These are phyloP conservation scores for Halocynthia roretzi DNA, from an alignment of 23 tunicate species.

Conservation along the genomic window DNA sequence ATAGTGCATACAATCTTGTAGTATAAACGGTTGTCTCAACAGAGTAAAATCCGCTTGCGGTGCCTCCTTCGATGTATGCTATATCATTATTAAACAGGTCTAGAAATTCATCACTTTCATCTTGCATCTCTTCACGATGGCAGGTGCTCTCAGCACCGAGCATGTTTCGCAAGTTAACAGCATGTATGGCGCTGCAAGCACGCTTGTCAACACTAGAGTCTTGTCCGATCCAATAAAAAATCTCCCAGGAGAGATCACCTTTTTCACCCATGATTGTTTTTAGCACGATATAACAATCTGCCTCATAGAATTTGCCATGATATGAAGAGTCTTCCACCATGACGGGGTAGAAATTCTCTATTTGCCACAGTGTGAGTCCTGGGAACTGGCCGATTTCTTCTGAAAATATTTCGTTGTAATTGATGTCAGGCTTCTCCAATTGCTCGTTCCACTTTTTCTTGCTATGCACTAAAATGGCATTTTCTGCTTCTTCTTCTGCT, in stretches of 20 bases:
- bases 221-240: slow-evolving; percentile 97
- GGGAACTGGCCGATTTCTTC: slow-evolving; percentile 97
- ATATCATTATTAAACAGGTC: slow-evolving; percentile 86
- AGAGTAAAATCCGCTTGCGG: slow-evolving; percentile 86
- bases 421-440: slow-evolving; percentile 75
- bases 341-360: slow-evolving; percentile 96
- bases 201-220: slow-evolving; percentile 80
- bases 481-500: slow-evolving; percentile 22
- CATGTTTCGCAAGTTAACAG: slow-evolving; percentile 97
- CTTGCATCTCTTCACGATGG: slow-evolving; percentile 91
- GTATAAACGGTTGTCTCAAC: slow-evolving; percentile 70
- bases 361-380: slow-evolving; percentile 96
- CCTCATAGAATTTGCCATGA: slow-evolving; percentile 95
- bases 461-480: slow-evolving; percentile 37
- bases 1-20: slow-evolving; percentile 65
- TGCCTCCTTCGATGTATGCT: slow-evolving; percentile 95
- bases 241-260: slow-evolving; percentile 65
- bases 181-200: slow-evolving; percentile 97
- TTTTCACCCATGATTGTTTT: slow-evolving; percentile 61
- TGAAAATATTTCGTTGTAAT: slow-evolving; percentile 81
- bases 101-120: slow-evolving; percentile 89
- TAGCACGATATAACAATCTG: slow-evolving; percentile 90
- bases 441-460: slow-evolving; percentile 91
- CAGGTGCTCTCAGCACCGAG: slow-evolving; percentile 83
- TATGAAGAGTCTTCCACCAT: slow-evolving; percentile 64